These are phyloP conservation scores for Desmodus rotundus DNA, from an alignment of 2,113 vertebrate genomes.

Conservation along the genomic window DNA sequence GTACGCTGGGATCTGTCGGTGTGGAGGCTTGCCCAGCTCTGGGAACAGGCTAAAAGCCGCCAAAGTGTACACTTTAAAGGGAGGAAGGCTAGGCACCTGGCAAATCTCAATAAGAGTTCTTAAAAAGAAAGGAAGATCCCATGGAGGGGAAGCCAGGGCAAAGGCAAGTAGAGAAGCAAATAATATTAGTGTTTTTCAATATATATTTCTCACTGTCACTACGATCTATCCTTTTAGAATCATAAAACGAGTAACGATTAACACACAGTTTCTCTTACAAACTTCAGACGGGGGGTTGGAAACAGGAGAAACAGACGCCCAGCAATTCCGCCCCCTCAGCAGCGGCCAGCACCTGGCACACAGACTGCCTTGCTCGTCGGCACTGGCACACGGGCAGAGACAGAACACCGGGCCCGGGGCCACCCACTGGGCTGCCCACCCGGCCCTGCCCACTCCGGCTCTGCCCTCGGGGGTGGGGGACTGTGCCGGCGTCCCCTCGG, in stretches of 20 bases:
- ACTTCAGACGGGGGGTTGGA: neutral
- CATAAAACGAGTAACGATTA: neutral
- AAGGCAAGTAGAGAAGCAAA: neutral
- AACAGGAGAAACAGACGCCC: neutral
- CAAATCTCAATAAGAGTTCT: neutral
- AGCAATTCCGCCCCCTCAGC: neutral
- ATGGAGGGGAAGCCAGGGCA: neutral
- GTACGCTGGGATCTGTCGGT: neutral
- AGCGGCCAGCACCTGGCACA: neutral
- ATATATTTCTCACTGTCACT: neutral
- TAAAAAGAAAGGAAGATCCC: neutral
- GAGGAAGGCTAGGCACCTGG: neutral
- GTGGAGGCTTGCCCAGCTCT: neutral
- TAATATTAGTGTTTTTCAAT: neutral
- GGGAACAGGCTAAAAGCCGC: neutral
- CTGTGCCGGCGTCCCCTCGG: accelerated
- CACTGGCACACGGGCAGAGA: accelerated
- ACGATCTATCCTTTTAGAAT: neutral
- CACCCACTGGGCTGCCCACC: neutral
- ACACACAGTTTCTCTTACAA: neutral
- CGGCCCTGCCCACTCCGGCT: neutral
- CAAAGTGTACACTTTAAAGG: neutral
- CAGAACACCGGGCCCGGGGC: neutral
- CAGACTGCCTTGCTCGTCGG: neutral
- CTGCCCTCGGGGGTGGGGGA: neutral